phyloP scores from a whole-genome alignment of 2,113 vertebrate species.

The Clarias magur region DNA sequence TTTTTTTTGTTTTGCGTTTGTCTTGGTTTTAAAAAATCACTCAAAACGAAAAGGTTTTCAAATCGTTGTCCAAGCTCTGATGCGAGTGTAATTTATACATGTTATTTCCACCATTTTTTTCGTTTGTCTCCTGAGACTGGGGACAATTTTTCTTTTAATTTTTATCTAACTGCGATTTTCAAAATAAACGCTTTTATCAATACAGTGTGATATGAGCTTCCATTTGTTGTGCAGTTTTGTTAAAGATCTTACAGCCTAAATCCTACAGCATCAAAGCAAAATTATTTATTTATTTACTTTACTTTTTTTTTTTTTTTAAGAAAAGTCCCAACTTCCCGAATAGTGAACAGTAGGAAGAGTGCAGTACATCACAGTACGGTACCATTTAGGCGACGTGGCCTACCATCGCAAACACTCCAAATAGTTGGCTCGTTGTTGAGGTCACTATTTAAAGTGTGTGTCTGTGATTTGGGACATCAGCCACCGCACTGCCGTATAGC shows the following conservation, averaged over 20 bases:
- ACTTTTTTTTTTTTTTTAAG: too few relatives aligned
- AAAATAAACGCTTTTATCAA: constrained; percentile 11
- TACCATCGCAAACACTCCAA: too few relatives aligned
- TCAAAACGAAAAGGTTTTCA: not conserved
- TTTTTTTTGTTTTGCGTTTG: not conserved
- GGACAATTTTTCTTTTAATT: not conserved
- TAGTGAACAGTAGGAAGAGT: not conserved
- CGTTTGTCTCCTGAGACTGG: not conserved
- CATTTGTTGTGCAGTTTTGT: not conserved
- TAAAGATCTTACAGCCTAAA: not conserved
- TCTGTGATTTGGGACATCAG: not conserved
- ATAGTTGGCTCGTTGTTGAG: not conserved
- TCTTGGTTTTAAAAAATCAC: not conserved
- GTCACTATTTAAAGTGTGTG: not conserved
- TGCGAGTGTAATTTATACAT: not conserved
- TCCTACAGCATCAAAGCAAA: too few relatives aligned
- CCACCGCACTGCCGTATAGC: not conserved
- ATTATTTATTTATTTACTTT: too few relatives aligned
- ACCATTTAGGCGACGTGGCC: not conserved
- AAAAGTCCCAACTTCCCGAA: not conserved
- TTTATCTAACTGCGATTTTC: not conserved
- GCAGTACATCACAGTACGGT: too few relatives aligned
- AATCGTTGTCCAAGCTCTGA: not conserved
- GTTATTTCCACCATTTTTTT: not conserved
- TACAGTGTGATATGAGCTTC: not conserved